Percentiles rank a stretch among this genome's conserved stretches.
phyloP scores from a whole-genome alignment of 2,797 vertebrate species.

The Valencia hispanica region DNA sequence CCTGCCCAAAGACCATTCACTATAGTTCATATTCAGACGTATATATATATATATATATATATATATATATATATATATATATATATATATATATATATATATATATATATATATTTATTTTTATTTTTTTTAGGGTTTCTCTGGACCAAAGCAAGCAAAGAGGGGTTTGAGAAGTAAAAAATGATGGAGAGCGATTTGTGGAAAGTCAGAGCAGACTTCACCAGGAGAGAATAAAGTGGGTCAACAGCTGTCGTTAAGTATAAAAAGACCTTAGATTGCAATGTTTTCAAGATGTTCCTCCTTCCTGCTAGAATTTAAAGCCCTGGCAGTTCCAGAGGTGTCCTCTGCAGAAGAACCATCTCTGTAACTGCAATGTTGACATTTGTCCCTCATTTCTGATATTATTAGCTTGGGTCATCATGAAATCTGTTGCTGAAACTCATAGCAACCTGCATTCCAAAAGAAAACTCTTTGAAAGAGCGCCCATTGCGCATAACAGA shows the following conservation, averaged over 20 bases:
- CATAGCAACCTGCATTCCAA: constrained; percentile 53
- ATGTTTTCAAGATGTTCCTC: neutral
- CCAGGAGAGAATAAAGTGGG: constrained; percentile 1
- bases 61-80: too few species aligned
- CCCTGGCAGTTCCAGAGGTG: neutral
- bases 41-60: too few species aligned
- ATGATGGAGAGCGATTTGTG: neutral
- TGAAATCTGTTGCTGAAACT: constrained; percentile 34
- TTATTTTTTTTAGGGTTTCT: too few species aligned
- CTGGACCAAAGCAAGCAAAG: neutral
- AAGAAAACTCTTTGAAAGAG: constrained; percentile 40
- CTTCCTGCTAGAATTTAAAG: constrained; percentile 7
- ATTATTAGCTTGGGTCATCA: constrained; percentile 20
- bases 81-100: too few species aligned
- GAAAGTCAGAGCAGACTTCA: neutral
- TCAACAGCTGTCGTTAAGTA: constrained; percentile 24
- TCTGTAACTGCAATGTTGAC: constrained; percentile 27
- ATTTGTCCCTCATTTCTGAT: constrained; percentile 43
- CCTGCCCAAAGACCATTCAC: constrained; percentile 21
- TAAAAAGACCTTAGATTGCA: neutral
- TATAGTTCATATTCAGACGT: constrained; percentile 29
- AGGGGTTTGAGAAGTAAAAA: constrained; percentile 1
- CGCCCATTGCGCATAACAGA: constrained; percentile 30
- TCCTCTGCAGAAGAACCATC: neutral
- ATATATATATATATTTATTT: too few species aligned